phyloP scores from a whole-genome alignment of 1,140 invertebrate genomes.

The Lasaia peninsularis region DNA sequence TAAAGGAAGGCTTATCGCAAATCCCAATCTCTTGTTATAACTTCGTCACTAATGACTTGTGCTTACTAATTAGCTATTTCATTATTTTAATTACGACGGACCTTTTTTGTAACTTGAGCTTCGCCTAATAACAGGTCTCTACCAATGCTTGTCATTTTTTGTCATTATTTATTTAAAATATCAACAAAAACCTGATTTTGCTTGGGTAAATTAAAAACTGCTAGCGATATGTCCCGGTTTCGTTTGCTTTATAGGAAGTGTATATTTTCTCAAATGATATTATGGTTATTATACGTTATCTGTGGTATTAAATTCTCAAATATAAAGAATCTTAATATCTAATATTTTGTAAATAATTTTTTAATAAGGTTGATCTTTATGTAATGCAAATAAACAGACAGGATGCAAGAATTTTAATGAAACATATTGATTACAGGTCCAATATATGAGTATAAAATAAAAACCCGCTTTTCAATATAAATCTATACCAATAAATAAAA shows the following conservation, averaged over 20 bases:
- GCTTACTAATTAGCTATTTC: conserved; percentile 59
- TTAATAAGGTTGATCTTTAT: too few species aligned
- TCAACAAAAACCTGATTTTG: conserved; percentile 5
- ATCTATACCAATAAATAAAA: too few species aligned
- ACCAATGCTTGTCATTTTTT: conserved; percentile 19
- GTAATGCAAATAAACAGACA: too few species aligned
- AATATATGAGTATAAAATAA: too few species aligned
- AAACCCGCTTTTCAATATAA: too few species aligned
- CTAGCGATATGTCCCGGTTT: background rate
- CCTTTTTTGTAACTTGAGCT: conserved; percentile 40
- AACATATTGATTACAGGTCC: too few species aligned
- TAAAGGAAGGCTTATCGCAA: conserved; percentile 8
- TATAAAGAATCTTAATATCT: too few species aligned
- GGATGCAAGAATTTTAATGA: too few species aligned
- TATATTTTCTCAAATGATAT: background rate
- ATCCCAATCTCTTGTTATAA: conserved; percentile 42
- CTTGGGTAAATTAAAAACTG: background rate
- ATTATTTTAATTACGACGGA: conserved; percentile 61
- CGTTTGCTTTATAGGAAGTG: background rate
- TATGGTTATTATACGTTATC: too few species aligned
- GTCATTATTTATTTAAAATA: conserved; percentile 7
- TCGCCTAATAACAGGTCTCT: conserved; percentile 9
- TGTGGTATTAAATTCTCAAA: too few species aligned
- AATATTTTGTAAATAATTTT: too few species aligned
- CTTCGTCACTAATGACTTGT: conserved; percentile 64